A percentile compares a stretch with the other conserved stretches of the same genome.
Conservation (phyloP, 2,113 vertebrate genomes). For the Ctenodactylus gundi region DNA sequence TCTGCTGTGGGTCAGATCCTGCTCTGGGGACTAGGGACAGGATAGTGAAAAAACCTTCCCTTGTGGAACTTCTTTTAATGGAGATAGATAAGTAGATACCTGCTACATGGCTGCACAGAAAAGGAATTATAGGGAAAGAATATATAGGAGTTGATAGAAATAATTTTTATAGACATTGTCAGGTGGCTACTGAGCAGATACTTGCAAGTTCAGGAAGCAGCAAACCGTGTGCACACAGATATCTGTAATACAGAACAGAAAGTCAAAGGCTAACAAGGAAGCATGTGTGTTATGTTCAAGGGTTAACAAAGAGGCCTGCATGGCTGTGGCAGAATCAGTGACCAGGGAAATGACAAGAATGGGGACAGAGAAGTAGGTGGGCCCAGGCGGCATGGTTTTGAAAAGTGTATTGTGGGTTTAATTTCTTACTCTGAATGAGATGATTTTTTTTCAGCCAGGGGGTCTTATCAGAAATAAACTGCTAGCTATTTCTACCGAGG, state of each 20-base stretch:
- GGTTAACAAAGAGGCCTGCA: not conserved
- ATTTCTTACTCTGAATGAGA: not conserved
- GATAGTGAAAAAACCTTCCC: not conserved
- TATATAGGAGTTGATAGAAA: not conserved
- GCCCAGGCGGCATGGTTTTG: not conserved
- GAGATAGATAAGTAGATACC: not conserved
- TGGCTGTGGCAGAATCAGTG: not conserved
- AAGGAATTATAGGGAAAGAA: not conserved
- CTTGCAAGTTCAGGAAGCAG: not conserved
- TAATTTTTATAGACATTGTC: not conserved
- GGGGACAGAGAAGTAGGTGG: not conserved
- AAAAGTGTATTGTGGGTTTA: not conserved
- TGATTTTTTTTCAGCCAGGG: not conserved
- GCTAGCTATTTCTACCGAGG: not conserved
- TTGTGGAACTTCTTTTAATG: not conserved
- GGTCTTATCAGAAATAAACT: not conserved
- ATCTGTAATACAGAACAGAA: not conserved
- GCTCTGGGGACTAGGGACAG: not conserved
- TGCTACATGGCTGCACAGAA: not conserved
- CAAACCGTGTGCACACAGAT: not conserved
- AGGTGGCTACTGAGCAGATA: not conserved
- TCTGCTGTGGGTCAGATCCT: not conserved
- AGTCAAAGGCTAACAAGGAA: not conserved
- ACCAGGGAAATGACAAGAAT: constrained; percentile 1
- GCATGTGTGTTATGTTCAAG: not conserved